These are phyloP conservation scores for Caenorhabditis wallacei DNA, from an alignment of 2,888 invertebrate genomes.

Conservation along the genomic window DNA sequence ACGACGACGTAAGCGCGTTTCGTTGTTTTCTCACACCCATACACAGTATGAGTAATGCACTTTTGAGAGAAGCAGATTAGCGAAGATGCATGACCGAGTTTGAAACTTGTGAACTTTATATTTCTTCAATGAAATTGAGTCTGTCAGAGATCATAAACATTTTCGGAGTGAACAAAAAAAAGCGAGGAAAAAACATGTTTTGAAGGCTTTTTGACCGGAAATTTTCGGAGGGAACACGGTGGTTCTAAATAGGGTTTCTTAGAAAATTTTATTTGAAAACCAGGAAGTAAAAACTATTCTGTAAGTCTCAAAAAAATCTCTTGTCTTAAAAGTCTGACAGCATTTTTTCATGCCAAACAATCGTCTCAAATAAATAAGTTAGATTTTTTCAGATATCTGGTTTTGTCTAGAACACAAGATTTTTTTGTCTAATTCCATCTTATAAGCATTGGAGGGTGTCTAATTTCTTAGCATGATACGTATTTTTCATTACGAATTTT, in stretches of 20 bases:
- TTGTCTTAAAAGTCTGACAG: background rate
- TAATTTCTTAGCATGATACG: background rate
- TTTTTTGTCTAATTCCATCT: background rate
- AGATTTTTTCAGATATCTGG: background rate
- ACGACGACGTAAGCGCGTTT: slow-evolving; percentile 29
- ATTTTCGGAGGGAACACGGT: slow-evolving; percentile 13
- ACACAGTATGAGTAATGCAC: slow-evolving; percentile 13
- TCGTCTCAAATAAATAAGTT: no score
- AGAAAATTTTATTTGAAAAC: background rate
- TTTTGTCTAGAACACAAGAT: background rate
- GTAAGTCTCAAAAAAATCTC: background rate
- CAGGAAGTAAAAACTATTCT: background rate
- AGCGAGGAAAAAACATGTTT: slow-evolving; percentile 28
- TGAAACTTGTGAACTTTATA: slow-evolving; percentile 5
- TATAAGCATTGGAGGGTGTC: background rate
- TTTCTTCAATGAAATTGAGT: slow-evolving; percentile 9
- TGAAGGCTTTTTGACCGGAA: background rate
- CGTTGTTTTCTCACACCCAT: slow-evolving; percentile 38
- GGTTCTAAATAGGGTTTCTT: background rate
- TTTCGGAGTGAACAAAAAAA: no score
- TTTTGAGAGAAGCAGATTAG: slow-evolving; percentile 2
- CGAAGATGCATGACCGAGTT: slow-evolving; percentile 29
- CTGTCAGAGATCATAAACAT: slow-evolving; percentile 1
- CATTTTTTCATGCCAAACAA: no score
- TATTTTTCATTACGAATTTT: background rate